Base-by-base conservation (phyloP, 2,113 vertebrate species). In the Tychaedon coryphoeus region DNA sequence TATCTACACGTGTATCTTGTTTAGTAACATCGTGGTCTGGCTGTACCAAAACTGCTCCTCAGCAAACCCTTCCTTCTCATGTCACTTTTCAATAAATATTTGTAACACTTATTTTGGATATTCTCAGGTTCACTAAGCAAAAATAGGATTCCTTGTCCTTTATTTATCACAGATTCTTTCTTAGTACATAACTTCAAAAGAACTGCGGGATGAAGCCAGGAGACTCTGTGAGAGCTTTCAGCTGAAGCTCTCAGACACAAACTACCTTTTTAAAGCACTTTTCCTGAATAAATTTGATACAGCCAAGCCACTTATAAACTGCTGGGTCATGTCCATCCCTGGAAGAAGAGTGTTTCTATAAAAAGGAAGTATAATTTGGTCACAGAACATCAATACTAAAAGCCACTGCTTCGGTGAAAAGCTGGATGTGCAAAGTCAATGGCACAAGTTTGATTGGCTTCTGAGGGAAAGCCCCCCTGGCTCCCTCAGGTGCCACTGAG, bases 1-100 rank as follows among this genome's bases (percentile, higher is more conserved):
- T 93, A 93, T 24, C 86, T 88, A 43, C 66, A 54, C 56, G 50
- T 77, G 34, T 94, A 95, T 86, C 84, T 57, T 91, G 54, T 92
- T 95, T 87, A 86, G 94, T 45, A 89, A 43, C 86, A 77, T 70
- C 71, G 23, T 23, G 28, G 51, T 90, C 88, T 86, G 69, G 64
- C 56, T 90, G 50, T 51, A 86, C 40, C 15, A 2, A 73, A 77
- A 56, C 36, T 43, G 43, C 75, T 94, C 67, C 47, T 53, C 67
- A 80, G 90, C 79, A 93, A 90, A 84, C 9, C 51, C 45, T 74
- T 90, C 83, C 91, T 97, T 93, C 96, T 97, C 81, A 90, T 60
- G 75, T 86, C 69, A 92, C 80, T 97, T 94, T 96, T 73, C 96
- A 97, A 96, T 90, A 97, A 97, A 94, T 93, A 93, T 93, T 95